phyloP scores from a whole-genome alignment of 2,113 vertebrate genomes.

The Hemiscyllium ocellatum region DNA sequence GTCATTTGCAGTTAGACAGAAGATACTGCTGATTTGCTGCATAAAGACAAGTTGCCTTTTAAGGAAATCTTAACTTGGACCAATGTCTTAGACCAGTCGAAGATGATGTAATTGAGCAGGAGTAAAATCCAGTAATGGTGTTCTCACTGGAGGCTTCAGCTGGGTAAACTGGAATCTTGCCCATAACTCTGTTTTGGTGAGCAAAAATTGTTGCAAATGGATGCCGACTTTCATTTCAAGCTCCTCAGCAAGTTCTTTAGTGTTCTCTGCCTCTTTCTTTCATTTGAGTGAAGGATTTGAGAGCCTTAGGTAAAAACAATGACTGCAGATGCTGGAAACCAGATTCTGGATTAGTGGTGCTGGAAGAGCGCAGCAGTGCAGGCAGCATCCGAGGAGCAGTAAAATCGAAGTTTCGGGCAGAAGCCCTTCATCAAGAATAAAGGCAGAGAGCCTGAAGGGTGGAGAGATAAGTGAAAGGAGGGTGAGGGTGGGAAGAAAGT shows the following conservation, averaged over 20 bases:
- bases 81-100: not conserved
- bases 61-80: conserved; percentile 10
- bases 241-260: not conserved
- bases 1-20: not conserved
- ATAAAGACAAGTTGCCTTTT: not conserved
- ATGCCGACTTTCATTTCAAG: not conserved
- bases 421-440: too few species aligned
- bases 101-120: not conserved
- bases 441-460: too few species aligned
- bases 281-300: not conserved
- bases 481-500: too few species aligned
- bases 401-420: too few species aligned
- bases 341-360: too few species aligned
- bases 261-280: not conserved
- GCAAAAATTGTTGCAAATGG: not conserved
- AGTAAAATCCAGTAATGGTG: not conserved
- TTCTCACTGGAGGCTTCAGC: not conserved
- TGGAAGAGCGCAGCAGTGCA: too few species aligned
- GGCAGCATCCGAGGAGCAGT: too few species aligned
- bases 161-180: not conserved
- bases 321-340: too few species aligned
- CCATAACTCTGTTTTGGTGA: too few species aligned
- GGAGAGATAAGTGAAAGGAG: too few species aligned
- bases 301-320: too few species aligned
- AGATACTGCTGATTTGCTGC: not conserved